Conservation (phyloP, 1,140 invertebrate genomes). For the Brachionus rotundiformis region DNA sequence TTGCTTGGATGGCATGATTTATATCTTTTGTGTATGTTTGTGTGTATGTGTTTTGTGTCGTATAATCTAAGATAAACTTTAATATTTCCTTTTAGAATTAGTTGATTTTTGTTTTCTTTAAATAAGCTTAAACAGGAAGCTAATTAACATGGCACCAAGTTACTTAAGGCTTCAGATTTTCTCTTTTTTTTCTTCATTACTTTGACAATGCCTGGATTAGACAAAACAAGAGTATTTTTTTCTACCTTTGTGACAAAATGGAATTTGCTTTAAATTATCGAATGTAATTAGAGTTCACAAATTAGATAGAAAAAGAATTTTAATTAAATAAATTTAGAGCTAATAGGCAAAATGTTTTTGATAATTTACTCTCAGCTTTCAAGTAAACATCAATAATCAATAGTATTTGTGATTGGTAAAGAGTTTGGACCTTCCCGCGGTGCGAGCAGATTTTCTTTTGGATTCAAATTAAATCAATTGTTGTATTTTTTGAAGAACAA, state of each 20-base stretch:
- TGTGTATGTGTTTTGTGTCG: slow-evolving; percentile 8
- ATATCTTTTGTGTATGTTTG: not conserved
- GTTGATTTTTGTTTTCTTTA: not conserved
- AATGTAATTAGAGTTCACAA: not conserved
- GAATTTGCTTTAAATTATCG: not conserved
- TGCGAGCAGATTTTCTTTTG: not conserved
- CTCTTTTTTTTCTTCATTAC: too few relatives aligned
- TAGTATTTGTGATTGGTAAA: not conserved
- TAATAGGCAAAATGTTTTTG: not conserved
- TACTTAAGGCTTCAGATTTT: not conserved
- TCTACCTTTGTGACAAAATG: not conserved
- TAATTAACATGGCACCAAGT: slow-evolving; percentile 14
- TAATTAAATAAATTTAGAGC: not conserved
- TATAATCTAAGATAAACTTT: slow-evolving; percentile 43
- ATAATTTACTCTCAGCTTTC: not conserved
- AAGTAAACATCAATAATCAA: not conserved
- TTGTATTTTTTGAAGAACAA: too few relatives aligned
- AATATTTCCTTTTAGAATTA: slow-evolving; percentile 35
- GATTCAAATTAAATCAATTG: not conserved
- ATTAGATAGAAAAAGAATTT: not conserved
- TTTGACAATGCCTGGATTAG: too few relatives aligned
- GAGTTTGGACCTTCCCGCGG: not conserved
- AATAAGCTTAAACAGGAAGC: slow-evolving; percentile 14
- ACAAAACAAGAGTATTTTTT: not conserved
- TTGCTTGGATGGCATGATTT: slow-evolving; percentile 15